Evolutionary conservation across 2,113 vertebrate species (phyloP).

Genomic region (Agapornis roseicollis): DNA sequence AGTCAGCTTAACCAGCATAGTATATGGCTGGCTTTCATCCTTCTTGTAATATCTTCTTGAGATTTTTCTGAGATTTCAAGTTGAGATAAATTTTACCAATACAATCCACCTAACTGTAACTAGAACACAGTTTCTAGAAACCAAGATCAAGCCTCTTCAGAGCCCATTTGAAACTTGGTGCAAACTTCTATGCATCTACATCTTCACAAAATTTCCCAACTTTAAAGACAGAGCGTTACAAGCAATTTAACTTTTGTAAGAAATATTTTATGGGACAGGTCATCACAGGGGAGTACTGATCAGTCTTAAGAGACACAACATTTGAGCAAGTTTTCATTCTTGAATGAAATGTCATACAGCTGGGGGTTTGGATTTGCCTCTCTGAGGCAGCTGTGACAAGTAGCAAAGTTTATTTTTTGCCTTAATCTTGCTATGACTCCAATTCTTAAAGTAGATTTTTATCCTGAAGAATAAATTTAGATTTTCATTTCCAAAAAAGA

Average conservation of each 20-base stretch:
- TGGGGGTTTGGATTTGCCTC: not conserved
- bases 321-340: conserved; percentile 27
- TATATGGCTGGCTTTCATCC: not conserved
- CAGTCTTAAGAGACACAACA: not conserved
- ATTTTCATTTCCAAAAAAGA: not conserved
- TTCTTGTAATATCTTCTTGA: not conserved
- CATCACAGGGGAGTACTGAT: conserved; percentile 20
- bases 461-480: not conserved
- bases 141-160: not conserved
- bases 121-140: not conserved
- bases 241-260: not conserved
- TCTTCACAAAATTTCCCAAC: not conserved
- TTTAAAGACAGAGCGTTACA: not conserved
- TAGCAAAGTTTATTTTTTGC: not conserved
- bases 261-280: not conserved
- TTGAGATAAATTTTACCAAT: not conserved
- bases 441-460: not conserved
- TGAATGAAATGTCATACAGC: not conserved
- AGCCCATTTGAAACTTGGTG: not conserved
- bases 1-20: not conserved
- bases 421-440: not conserved
- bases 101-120: not conserved
- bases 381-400: not conserved
- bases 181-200: not conserved
- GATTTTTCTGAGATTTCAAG: not conserved